Evolutionary conservation across 2,797 vertebrate species (phyloP).

Genomic region (Lemur catta): DNA sequence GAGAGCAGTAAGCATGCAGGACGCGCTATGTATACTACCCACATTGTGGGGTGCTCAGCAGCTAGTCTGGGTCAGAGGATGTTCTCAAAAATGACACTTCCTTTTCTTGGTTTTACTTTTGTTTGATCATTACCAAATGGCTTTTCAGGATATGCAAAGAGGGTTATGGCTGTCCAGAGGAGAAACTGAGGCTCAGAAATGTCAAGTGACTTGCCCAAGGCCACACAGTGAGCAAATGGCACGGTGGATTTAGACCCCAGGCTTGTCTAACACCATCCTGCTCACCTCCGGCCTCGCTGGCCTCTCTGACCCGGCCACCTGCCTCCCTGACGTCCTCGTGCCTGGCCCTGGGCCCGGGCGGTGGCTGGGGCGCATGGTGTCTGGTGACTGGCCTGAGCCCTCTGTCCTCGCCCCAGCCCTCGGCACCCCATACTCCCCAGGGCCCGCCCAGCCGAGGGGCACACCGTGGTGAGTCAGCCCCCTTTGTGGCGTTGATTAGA

Average conservation of each 20-base stretch:
- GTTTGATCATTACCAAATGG: background rate
- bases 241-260: background rate
- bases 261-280: background rate
- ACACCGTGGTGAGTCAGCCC: background rate
- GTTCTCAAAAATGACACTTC: background rate
- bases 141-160: background rate
- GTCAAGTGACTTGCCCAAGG: background rate
- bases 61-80: background rate
- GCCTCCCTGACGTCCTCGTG: background rate
- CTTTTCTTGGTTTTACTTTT: background rate
- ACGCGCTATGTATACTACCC: fast-evolving
- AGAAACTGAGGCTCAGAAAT: background rate
- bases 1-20: fast-evolving
- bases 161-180: background rate
- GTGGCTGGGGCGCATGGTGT: background rate
- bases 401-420: background rate
- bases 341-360: background rate
- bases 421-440: background rate
- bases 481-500: slow-evolving; percentile 77
- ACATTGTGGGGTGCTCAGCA: background rate
- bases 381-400: background rate
- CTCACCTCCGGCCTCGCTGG: background rate
- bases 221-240: background rate
- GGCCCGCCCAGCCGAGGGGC: background rate
- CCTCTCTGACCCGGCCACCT: background rate